Evolutionary conservation across 2,113 vertebrate species (phyloP), one percentile per base, ranked within the genome.

Genomic region (Fukomys damarensis): DNA sequence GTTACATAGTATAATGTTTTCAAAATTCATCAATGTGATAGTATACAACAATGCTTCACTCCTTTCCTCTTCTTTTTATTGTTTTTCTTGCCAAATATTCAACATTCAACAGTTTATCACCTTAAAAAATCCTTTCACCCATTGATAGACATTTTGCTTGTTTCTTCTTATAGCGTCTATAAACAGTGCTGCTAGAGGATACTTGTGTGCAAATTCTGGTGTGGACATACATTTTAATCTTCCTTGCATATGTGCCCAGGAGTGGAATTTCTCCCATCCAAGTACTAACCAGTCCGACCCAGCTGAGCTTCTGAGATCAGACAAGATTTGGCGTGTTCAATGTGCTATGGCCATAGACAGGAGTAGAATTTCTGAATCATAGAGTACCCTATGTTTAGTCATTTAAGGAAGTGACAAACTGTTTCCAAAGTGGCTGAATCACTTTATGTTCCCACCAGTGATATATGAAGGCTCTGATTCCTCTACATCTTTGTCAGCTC

Each of bases 381-480:
- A 38, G 56, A 30, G 32, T 68, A 84, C 19, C 10, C 52, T 66
- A 13, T 63, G 65, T 24, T 88, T 61, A 79, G 66, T 91, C 65
- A 76, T 66, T 84, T 66, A 46, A 95, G 63, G 54, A 80, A 70
- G 19, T 85, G 54, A 46, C 32, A 61, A 72, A 72, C 26, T 86
- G 22, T 90, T 93, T 93, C 38, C 65, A 87, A 74, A 91, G 46
- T 76, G 63, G 38, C 26, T 74, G 32, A 38, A 93, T 85, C 52
- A 70, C 28, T 43, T 74, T 28, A 2, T 49, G 74, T 52, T 52
- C 30, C 28, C 46, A 77, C 74, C 46, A 77, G 43, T 46, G 19
- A 4, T 32, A 28, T 32, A 32, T 32, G 46, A 52, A 13, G 28
- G 46, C 32, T 30, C 43, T 32, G 28, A 52, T 4, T 46, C 63